These are phyloP conservation scores for Scaptodrosophila latifasciaeformis DNA, from an alignment of 2,888 invertebrate genomes.

Conservation along the genomic window DNA sequence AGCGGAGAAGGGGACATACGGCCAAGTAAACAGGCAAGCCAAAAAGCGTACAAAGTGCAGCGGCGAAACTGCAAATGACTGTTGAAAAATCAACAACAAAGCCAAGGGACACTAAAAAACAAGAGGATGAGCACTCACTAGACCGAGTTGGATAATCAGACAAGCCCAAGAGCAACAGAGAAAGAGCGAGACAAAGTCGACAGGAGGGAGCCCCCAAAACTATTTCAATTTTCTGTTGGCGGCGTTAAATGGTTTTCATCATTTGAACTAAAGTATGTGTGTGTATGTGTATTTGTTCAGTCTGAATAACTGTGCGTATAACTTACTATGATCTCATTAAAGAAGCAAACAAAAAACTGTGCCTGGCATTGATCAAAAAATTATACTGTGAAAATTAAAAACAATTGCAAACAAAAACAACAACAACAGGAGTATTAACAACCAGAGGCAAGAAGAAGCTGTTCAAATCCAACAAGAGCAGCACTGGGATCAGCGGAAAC, in stretches of 20 bases:
- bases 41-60: constrained; percentile 24
- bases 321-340: constrained; percentile 55
- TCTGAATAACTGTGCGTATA: constrained; percentile 58
- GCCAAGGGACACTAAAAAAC: neutral
- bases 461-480: constrained; percentile 17
- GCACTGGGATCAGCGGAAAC: constrained; percentile 15
- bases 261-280: neutral
- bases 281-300: constrained; percentile 52
- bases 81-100: constrained; percentile 41
- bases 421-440: constrained; percentile 5
- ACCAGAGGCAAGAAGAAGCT: constrained; percentile 23
- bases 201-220: constrained; percentile 39
- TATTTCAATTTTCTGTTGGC: constrained; percentile 65
- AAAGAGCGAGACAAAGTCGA: too few relatives aligned
- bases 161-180: too few relatives aligned
- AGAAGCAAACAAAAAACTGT: too few relatives aligned
- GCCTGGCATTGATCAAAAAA: constrained; percentile 34
- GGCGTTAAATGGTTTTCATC: constrained; percentile 48
- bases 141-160: too few relatives aligned
- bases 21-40: constrained; percentile 55
- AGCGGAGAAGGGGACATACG: constrained; percentile 25
- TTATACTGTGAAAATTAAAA: constrained; percentile 39
- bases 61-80: constrained; percentile 45
- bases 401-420: constrained; percentile 13
- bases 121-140: too few relatives aligned